phyloP scores from a whole-genome alignment of 2,113 vertebrate species.

The Myrmophylax atrothorax region DNA sequence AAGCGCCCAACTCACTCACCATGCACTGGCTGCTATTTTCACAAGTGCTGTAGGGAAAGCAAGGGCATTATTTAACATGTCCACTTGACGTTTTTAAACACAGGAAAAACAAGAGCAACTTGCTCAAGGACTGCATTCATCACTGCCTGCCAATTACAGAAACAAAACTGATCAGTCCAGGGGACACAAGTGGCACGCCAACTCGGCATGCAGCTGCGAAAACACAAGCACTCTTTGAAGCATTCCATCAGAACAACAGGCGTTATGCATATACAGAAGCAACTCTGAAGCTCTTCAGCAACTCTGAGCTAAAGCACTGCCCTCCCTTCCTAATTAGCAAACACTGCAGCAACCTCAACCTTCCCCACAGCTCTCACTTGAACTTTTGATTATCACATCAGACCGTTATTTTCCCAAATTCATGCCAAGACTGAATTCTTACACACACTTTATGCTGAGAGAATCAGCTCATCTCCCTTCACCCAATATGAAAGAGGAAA shows the following conservation, averaged over 20 bases:
- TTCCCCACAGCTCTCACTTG: neutral
- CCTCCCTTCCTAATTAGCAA: neutral
- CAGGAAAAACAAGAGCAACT: slow-evolving; percentile 15
- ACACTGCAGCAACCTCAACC: neutral
- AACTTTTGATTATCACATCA: neutral
- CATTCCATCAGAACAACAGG: neutral
- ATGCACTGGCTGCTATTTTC: neutral
- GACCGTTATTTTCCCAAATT: neutral
- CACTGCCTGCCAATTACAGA: slow-evolving; percentile 28
- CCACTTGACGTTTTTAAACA: slow-evolving; percentile 26
- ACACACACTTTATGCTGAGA: neutral
- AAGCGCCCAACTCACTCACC: accelerated
- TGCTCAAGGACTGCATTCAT: slow-evolving; percentile 39
- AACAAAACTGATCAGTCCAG: slow-evolving; percentile 25
- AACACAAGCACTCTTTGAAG: neutral
- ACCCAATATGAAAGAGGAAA: neutral
- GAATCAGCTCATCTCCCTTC: neutral
- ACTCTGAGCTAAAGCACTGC: neutral
- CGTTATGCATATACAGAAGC: neutral
- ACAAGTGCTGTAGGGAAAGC: neutral
- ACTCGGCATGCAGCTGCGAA: accelerated
- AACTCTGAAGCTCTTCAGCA: neutral
- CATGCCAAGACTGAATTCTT: neutral
- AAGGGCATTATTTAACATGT: neutral
- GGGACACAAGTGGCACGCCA: neutral